Conservation (phyloP, 2,113 vertebrate genomes). For the Pogonocichla stellata region DNA sequence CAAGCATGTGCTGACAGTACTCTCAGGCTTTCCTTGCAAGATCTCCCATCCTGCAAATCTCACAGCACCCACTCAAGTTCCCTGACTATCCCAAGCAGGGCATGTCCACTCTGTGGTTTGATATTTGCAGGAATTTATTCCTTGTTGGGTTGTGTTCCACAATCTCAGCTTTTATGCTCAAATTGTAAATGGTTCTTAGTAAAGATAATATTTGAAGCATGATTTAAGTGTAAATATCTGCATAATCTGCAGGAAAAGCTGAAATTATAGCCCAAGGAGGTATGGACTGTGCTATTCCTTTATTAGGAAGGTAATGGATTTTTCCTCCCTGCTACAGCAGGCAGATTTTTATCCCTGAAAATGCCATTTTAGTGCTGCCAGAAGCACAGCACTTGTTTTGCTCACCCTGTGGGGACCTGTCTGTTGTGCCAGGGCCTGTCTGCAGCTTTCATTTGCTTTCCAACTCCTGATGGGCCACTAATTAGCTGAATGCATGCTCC, state of each 20-base stretch:
- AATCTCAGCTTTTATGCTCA: background rate
- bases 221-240: background rate
- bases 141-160: background rate
- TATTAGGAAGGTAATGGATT: background rate
- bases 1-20: background rate
- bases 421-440: background rate
- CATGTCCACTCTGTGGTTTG: too few species aligned
- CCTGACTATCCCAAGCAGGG: background rate
- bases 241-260: background rate
- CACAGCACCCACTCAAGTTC: background rate
- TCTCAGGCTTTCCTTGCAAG: background rate
- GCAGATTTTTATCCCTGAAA: background rate
- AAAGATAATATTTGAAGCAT: background rate
- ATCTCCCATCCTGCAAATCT: background rate
- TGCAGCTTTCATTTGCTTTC: slow-evolving; percentile 1
- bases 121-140: background rate
- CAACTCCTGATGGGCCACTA: background rate
- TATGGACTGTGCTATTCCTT: background rate
- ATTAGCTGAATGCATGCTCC: background rate
- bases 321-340: background rate
- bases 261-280: background rate
- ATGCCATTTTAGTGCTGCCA: background rate
- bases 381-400: background rate
- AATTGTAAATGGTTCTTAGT: background rate
- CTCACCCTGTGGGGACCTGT: background rate